phyloP scores from a whole-genome alignment of 2,888 invertebrate genomes.

The Exocentrus adspersus region DNA sequence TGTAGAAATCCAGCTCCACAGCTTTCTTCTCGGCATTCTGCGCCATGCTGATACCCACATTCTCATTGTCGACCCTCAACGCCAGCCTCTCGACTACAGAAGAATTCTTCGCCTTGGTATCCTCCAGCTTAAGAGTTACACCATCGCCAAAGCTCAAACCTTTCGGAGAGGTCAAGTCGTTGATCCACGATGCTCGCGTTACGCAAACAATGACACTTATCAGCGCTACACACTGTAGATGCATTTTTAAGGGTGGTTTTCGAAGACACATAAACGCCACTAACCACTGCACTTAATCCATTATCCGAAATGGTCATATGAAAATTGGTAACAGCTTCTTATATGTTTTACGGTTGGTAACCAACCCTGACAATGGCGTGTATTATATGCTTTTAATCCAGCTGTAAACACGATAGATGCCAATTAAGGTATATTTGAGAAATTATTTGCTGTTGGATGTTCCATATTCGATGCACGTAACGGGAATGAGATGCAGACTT shows the following conservation, averaged over 20 bases:
- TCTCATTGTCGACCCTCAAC: conserved; percentile 67
- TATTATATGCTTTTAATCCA: conserved; percentile 33
- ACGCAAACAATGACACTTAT: conserved; percentile 34
- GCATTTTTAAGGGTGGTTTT: conserved; percentile 22
- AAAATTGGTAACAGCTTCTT: conserved; percentile 46
- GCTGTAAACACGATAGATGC: conserved; percentile 15
- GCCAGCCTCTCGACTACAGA: conserved; percentile 67
- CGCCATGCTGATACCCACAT: conserved; percentile 66
- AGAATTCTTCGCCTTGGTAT: conserved; percentile 49
- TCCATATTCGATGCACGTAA: not conserved
- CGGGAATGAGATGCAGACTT: not conserved
- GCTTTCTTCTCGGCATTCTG: conserved; percentile 65
- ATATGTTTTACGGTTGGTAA: conserved; percentile 57
- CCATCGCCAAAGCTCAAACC: conserved; percentile 54
- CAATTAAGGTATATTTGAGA: conserved; percentile 24
- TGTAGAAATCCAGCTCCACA: conserved; percentile 56
- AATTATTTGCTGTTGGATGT: conserved; percentile 2
- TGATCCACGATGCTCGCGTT: conserved; percentile 47
- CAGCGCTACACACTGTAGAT: conserved; percentile 46
- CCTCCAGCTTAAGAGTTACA: conserved; percentile 51
- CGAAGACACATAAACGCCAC: conserved; percentile 7
- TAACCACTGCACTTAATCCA: conserved; percentile 48
- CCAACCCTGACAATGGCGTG: conserved; percentile 60
- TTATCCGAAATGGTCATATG: conserved; percentile 50
- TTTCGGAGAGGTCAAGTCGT: conserved; percentile 49